phyloP scores from a whole-genome alignment of 2,113 vertebrate genomes.

The Patagioenas fasciata region DNA sequence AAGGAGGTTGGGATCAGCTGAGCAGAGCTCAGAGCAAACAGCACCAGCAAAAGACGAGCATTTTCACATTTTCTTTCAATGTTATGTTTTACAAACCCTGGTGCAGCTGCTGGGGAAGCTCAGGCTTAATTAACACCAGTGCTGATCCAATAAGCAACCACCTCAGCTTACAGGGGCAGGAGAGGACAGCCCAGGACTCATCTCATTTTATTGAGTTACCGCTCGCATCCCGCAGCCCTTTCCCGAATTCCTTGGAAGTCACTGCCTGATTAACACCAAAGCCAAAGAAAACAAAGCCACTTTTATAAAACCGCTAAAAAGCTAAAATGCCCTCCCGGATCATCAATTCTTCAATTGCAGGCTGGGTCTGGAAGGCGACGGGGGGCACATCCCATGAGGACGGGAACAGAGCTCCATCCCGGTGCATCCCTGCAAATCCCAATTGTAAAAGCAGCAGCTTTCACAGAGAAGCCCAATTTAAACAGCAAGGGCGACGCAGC shows the following conservation, averaged over 20 bases:
- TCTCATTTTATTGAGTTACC: background rate
- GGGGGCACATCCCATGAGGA: accelerated
- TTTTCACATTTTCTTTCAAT: too few relatives aligned
- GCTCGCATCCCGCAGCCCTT: background rate
- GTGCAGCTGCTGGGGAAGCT: background rate
- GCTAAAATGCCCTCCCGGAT: accelerated
- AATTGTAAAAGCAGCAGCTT: background rate
- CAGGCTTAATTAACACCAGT: background rate
- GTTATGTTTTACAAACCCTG: background rate
- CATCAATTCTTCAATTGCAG: accelerated
- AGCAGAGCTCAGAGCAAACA: background rate
- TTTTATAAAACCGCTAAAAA: background rate
- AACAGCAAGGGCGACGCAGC: accelerated
- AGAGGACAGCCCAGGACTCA: background rate
- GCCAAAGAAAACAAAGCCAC: background rate
- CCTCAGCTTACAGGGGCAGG: background rate
- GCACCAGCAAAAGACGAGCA: background rate
- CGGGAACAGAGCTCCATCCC: accelerated
- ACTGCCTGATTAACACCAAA: accelerated
- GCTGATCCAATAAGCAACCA: background rate
- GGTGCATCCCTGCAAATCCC: background rate
- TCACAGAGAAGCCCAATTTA: accelerated
- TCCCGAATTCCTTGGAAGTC: background rate
- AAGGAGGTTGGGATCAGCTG: background rate
- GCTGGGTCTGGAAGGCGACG: background rate